Percentiles rank a stretch among this genome's conserved stretches.
These are phyloP conservation scores for Drosophila mojavensis DNA, from an alignment of 1,140 invertebrate genomes.

Conservation along the genomic window DNA sequence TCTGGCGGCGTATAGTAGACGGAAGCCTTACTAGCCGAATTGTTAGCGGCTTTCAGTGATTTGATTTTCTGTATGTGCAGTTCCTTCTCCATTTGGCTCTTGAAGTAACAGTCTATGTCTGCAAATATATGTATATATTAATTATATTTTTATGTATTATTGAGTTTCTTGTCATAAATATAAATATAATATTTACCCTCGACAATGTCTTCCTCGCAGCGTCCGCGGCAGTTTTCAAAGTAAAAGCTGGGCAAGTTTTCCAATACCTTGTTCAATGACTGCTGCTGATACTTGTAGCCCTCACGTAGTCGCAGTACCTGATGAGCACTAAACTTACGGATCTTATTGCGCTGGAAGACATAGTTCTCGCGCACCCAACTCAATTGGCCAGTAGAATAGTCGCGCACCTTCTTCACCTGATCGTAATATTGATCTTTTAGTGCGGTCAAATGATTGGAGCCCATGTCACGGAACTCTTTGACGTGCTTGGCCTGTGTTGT, in stretches of 20 bases:
- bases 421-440: slow-evolving; percentile 96
- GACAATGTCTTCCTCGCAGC: slow-evolving; percentile 89
- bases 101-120: slow-evolving; percentile 86
- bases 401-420: slow-evolving; percentile 93
- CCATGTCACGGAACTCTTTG: slow-evolving; percentile 95
- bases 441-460: slow-evolving; percentile 92
- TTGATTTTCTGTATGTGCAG: slow-evolving; percentile 76
- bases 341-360: slow-evolving; percentile 96
- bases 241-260: slow-evolving; percentile 97
- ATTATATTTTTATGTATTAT: background rate
- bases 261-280: slow-evolving; percentile 96
- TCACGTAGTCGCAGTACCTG: slow-evolving; percentile 94
- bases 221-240: slow-evolving; percentile 95
- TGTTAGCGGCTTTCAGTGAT: slow-evolving; percentile 65
- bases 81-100: slow-evolving; percentile 86
- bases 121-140: background rate
- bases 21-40: slow-evolving; percentile 88
- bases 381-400: slow-evolving; percentile 94
- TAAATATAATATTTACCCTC: slow-evolving; percentile 73
- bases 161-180: too few relatives aligned
- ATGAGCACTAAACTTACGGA: slow-evolving; percentile 96
- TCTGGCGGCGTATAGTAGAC: slow-evolving; percentile 92
- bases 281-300: slow-evolving; percentile 97
- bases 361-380: slow-evolving; percentile 97
- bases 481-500: slow-evolving; percentile 93